Percentiles rank a stretch among this genome's conserved stretches.
Evolutionary conservation across 1,140 invertebrate genomes (phyloP).

Genomic region (Cepaea nemoralis): DNA sequence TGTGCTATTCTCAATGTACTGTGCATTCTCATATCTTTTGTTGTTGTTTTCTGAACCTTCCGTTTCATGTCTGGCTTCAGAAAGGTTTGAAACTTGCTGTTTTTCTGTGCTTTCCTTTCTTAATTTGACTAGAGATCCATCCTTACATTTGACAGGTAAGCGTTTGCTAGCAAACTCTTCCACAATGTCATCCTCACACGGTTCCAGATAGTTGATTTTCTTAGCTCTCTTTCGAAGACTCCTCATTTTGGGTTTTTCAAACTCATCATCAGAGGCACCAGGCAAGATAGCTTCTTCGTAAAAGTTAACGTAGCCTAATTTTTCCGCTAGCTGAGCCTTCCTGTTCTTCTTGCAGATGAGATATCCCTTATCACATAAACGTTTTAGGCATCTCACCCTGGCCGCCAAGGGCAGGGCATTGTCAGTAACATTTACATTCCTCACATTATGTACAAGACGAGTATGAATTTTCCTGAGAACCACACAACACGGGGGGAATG

Average conservation of each 20-base stretch:
- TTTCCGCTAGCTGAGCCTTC: background rate
- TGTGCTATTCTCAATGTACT: too few relatives aligned
- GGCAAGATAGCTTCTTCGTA: background rate
- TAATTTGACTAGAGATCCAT: too few relatives aligned
- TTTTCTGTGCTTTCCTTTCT: too few relatives aligned
- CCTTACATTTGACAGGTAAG: background rate
- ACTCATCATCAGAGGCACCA: slow-evolving; percentile 8
- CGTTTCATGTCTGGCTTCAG: too few relatives aligned
- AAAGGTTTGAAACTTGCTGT: too few relatives aligned
- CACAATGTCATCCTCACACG: slow-evolving; percentile 27
- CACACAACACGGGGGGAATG: slow-evolving; percentile 35
- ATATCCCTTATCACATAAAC: background rate
- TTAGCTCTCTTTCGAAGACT: slow-evolving; percentile 27
- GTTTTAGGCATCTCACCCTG: background rate
- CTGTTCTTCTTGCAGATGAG: slow-evolving; percentile 12
- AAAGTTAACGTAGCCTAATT: background rate
- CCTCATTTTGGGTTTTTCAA: background rate
- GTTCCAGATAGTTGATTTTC: slow-evolving; percentile 25
- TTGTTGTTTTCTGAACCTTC: too few relatives aligned
- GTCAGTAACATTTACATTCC: background rate
- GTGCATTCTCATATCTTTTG: too few relatives aligned
- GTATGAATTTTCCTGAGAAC: background rate
- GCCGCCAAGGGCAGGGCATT: slow-evolving; percentile 7
- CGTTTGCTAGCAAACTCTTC: slow-evolving; percentile 18
- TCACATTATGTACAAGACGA: background rate